Evolutionary conservation across 2,888 invertebrate genomes (phyloP).

Genomic region (Cepaea hortensis): DNA sequence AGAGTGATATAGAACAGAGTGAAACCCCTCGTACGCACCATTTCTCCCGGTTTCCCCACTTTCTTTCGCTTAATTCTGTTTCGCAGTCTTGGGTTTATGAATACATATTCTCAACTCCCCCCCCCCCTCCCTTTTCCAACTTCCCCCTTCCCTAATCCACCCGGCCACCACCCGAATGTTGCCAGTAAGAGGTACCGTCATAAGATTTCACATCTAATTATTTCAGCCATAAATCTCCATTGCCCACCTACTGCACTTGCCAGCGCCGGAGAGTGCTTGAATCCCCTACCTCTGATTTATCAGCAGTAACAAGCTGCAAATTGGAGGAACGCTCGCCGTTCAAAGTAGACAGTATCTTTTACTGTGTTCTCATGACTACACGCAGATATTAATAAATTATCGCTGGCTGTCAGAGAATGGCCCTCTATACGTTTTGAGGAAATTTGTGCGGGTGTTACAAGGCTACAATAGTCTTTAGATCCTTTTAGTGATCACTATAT

Average conservation of each 20-base stretch:
- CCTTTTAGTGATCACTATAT: neutral
- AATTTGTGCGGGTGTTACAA: neutral
- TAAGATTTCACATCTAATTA: conserved; percentile 49
- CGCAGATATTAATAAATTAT: conserved; percentile 56
- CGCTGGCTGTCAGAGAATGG: conserved; percentile 43
- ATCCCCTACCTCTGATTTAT: conserved; percentile 41
- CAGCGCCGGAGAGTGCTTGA: neutral
- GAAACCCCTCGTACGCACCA: too few species aligned
- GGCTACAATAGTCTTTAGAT: neutral
- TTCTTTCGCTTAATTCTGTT: too few species aligned
- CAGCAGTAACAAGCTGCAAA: conserved; percentile 46
- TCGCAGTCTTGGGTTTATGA: too few species aligned
- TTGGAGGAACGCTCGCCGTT: conserved; percentile 44
- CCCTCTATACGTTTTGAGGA: conserved; percentile 47
- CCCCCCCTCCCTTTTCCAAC: too few species aligned
- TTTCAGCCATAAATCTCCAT: conserved; percentile 54
- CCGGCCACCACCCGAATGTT: too few species aligned
- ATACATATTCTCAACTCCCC: too few species aligned
- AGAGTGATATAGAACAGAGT: too few species aligned
- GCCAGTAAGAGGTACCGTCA: too few species aligned
- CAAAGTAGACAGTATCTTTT: conserved; percentile 50
- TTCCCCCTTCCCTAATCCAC: too few species aligned
- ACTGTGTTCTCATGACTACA: conserved; percentile 48
- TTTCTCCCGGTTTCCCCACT: too few species aligned
- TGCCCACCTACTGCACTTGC: conserved; percentile 33